phyloP scores from a whole-genome alignment of 2,888 invertebrate genomes.

The Raillietiella orientalis region DNA sequence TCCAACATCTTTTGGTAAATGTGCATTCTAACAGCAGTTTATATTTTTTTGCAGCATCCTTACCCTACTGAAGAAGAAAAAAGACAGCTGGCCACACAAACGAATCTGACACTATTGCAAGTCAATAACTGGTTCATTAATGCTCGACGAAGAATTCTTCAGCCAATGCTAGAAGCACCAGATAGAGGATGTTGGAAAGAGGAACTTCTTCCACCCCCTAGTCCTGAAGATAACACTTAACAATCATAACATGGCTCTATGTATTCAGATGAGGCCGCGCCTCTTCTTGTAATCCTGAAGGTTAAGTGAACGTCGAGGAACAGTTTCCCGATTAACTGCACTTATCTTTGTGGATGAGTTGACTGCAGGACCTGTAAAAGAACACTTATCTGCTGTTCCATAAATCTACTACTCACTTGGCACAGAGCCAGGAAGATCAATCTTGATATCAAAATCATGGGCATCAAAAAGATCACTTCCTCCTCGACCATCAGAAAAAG shows the following conservation, averaged over 20 bases:
- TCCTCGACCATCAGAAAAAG: too few species aligned
- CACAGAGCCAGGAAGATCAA: slow-evolving; percentile 48
- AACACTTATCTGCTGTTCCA: neutral
- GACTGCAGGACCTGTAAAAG: slow-evolving; percentile 22
- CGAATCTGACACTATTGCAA: slow-evolving; percentile 52
- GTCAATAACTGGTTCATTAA: slow-evolving; percentile 87
- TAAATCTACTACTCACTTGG: slow-evolving; percentile 6
- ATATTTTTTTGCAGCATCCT: slow-evolving; percentile 47
- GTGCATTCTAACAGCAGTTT: slow-evolving; percentile 3
- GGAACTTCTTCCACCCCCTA: neutral
- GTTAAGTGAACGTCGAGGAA: slow-evolving; percentile 52
- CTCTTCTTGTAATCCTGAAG: slow-evolving; percentile 77
- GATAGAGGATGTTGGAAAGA: slow-evolving; percentile 5
- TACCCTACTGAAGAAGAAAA: slow-evolving; percentile 88
- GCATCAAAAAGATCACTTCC: slow-evolving; percentile 25
- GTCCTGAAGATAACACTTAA: neutral
- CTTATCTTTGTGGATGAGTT: too few species aligned
- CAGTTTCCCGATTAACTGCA: too few species aligned
- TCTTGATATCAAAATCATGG: slow-evolving; percentile 86
- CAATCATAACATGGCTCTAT: slow-evolving; percentile 5
- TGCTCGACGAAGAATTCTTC: slow-evolving; percentile 56
- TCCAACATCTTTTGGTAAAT: slow-evolving; percentile 75
- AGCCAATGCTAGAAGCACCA: slow-evolving; percentile 53
- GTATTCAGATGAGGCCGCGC: slow-evolving; percentile 40
- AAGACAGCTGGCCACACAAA: slow-evolving; percentile 54